Evolutionary conservation across 2,113 vertebrate species (phyloP), one percentile per base, ranked within the genome.

Genomic region (Cyrtonyx montezumae): DNA sequence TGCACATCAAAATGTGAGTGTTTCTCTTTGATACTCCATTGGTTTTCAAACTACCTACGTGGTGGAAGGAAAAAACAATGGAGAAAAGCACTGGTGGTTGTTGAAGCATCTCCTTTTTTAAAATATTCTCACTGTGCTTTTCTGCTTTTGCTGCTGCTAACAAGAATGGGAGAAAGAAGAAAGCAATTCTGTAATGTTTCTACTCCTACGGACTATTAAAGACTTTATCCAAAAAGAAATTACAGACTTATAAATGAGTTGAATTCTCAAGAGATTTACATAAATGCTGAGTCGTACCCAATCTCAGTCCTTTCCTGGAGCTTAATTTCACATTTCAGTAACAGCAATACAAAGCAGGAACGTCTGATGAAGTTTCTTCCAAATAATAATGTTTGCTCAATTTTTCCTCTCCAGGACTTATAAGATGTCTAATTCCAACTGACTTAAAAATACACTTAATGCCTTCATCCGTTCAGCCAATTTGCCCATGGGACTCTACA

Each of bases 361-460:
- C 20, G 9, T 80, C 79, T 86, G 37, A 66, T n/a, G 8, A 71
- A 46, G 8, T 59, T 88, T 84, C 37, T 80, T 74, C 34, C 68
- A 93, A 87, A 94, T 56, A 74, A 34, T 67, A 87, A 73, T 5
- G 45, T 82, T 59, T 90, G 25, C 21, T 67, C 56, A 7, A 32
- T 65, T 78, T 81, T 90, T 62, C 61, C 37, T 75, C 20, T 80
- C 28, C 42, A 67, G 28, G 42, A 80, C 46, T 83, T 90, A 51
- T 42, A 26, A 63, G 34, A 74, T 43, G 25, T 18, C 42, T 53
- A 90, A 78, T 46, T 45, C 15, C 56, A 76, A 58, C 25, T 81
- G n/a, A 93, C 65, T 80, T 79, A 49, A 86, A 90, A 91, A 91
- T 21, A 21, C 40, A 23, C 51, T 78, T 70, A 37, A 69, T 51